Evolutionary conservation across 2,888 invertebrate species (phyloP).

Genomic region (Timandra comae): DNA sequence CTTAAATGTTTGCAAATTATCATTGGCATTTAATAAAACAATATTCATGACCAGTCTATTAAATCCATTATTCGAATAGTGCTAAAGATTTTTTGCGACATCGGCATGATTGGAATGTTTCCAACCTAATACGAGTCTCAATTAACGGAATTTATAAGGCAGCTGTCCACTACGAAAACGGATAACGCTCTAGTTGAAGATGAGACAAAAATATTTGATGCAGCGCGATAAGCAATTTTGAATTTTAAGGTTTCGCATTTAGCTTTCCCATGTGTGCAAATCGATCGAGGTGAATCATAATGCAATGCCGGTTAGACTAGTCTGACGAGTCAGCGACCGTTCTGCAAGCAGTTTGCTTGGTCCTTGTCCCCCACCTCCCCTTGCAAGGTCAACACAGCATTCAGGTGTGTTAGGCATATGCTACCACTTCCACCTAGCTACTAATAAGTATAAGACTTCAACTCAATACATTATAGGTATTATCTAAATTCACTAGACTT

Average conservation of each 20-base stretch:
- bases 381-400: conserved; percentile 64
- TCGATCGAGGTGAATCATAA: conserved; percentile 23
- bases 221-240: conserved; percentile 1
- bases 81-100: conserved; percentile 8
- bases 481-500: too few species aligned
- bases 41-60: conserved; percentile 1
- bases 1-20: too few species aligned
- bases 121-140: conserved; percentile 5
- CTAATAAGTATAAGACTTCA: too few species aligned
- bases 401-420: conserved; percentile 8
- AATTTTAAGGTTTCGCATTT: conserved; percentile 6
- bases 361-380: conserved; percentile 38
- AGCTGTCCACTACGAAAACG: conserved; percentile 9
- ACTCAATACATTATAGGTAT: too few species aligned
- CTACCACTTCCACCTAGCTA: too few species aligned
- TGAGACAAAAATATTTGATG: too few species aligned
- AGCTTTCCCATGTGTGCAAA: conserved; percentile 6
- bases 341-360: conserved; percentile 33
- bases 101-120: conserved; percentile 11
- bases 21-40: too few species aligned
- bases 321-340: conserved; percentile 60
- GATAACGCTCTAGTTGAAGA: conserved; percentile 1
- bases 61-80: background rate
- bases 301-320: conserved; percentile 47
- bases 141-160: conserved; percentile 9